These are phyloP conservation scores for Rhyacichthys aspro DNA, from an alignment of 2,797 vertebrate species.

Conservation along the genomic window DNA sequence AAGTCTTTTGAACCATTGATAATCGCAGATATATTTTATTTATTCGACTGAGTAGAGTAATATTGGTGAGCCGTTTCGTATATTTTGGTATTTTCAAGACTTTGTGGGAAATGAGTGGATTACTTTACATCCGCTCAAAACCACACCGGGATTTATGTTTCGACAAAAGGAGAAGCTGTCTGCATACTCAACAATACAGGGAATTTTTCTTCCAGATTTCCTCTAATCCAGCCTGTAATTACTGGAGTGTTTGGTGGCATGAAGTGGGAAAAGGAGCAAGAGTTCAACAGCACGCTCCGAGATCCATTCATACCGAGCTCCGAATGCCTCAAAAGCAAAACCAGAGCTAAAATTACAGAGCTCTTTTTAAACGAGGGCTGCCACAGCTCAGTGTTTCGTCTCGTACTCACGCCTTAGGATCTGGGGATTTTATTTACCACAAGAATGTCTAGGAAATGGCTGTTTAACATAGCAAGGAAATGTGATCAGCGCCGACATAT, in stretches of 20 bases:
- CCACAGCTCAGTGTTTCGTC: conserved; percentile 51
- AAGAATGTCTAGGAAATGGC: conserved; percentile 53
- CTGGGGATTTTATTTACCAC: conserved; percentile 52
- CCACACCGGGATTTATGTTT: conserved; percentile 40
- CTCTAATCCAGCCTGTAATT: conserved; percentile 68
- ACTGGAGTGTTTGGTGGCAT: conserved; percentile 64
- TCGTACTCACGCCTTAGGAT: conserved; percentile 41
- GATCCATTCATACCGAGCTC: conserved; percentile 31
- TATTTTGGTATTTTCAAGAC: not conserved
- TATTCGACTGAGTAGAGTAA: not conserved
- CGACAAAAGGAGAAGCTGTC: conserved; percentile 44
- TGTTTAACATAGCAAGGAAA: conserved; percentile 22
- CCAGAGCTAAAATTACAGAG: conserved; percentile 60
- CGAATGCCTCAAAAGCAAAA: conserved; percentile 51
- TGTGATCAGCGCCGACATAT: not conserved
- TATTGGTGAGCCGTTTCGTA: not conserved
- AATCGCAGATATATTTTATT: too few species aligned
- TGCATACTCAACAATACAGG: conserved; percentile 30
- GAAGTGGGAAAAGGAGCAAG: conserved; percentile 56
- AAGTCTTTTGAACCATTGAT: too few species aligned
- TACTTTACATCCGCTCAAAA: conserved; percentile 51
- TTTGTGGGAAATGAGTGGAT: conserved; percentile 12
- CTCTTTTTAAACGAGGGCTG: conserved; percentile 48
- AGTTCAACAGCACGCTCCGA: conserved; percentile 37
- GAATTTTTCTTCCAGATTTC: conserved; percentile 64